Evolutionary conservation across 2,888 invertebrate genomes (phyloP), one percentile per base, ranked within the genome.

Genomic region (Papilio elwesi): DNA sequence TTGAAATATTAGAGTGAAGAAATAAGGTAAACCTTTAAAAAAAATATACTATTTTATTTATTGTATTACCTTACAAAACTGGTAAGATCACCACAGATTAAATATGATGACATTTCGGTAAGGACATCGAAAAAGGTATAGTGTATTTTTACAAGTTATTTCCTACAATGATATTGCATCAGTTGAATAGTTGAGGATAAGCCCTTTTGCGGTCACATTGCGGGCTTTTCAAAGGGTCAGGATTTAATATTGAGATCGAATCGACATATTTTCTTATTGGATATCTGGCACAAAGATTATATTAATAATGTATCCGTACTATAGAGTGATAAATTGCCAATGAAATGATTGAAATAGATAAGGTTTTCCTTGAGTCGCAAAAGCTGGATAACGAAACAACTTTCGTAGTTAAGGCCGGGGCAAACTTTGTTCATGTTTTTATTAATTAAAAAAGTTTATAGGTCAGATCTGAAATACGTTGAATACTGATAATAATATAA

Each of bases 231-330:
- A 26, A 26, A 15, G 26, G 66, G 43, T 10, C 71, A 10, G 59
- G 52, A 67, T 66, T 66, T 57, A 67, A 71, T 62, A 71, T 71
- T 62, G 47, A 62, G 10, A 67, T 71, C 15, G 8, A 52, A 26
- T 53, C 52, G 43, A 13, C 6, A 36, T 52, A 51, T 52, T 66
- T 66, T 43, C 66, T 53, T 53, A 66, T 66, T 43, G 64, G 13
- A 49, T 64, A 49, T 48, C 16, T 26, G 26, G 49, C 26, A 16
- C 53, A 5, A 15, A 15, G n/a, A 15, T 5, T 8, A 16, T 64
- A 26, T 26, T 16, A 8, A 8, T 16, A 16, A 13, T 26, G 16
- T 62, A 7, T 12, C 63, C 15, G 6, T 15, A 16, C 15, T 53
- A 15, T 53, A 53, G 16, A 8, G 15, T 36, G 59, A 59, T 26